A percentile compares a stretch with the other conserved stretches of the same genome.
phyloP scores from a whole-genome alignment of 1,140 invertebrate genomes.

The Tetramorium alpestre region DNA sequence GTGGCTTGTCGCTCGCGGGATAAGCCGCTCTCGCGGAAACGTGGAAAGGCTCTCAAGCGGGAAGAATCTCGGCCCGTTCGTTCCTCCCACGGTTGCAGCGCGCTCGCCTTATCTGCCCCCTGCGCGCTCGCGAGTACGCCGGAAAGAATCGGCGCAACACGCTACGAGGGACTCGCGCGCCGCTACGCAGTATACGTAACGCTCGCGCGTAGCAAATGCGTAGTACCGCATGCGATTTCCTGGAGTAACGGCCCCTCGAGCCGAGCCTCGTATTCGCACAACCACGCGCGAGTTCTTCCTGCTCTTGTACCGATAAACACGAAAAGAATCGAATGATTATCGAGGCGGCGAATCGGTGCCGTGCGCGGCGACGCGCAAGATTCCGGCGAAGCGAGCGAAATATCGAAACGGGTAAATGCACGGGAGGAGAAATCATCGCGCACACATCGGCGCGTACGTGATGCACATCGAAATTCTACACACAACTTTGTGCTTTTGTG shows the following conservation, averaged over 20 bases:
- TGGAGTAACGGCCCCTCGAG: constrained; percentile 71
- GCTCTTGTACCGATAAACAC: constrained; percentile 55
- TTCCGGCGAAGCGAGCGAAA: constrained; percentile 4
- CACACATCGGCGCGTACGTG: neutral
- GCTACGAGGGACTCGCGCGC: constrained; percentile 24
- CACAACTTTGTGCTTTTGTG: neutral
- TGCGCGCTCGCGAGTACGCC: constrained; percentile 45
- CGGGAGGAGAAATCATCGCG: neutral
- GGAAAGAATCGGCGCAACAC: constrained; percentile 59
- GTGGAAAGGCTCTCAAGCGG: constrained; percentile 71
- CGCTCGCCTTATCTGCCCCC: constrained; percentile 63
- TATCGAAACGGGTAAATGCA: neutral
- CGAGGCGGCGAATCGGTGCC: constrained; percentile 53
- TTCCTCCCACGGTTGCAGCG: constrained; percentile 70
- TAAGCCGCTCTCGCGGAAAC: constrained; percentile 61
- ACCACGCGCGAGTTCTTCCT: constrained; percentile 46
- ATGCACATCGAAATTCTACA: neutral
- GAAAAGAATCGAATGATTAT: constrained; percentile 63
- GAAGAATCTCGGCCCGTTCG: constrained; percentile 53
- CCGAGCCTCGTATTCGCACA: neutral
- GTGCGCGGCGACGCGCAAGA: constrained; percentile 2
- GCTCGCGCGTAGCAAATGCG: constrained; percentile 63
- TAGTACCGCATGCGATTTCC: constrained; percentile 69
- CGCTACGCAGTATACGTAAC: constrained; percentile 39
- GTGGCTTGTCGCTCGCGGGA: constrained; percentile 56